phyloP scores from a whole-genome alignment of 2,113 vertebrate species.

The Baryphthengus martii region DNA sequence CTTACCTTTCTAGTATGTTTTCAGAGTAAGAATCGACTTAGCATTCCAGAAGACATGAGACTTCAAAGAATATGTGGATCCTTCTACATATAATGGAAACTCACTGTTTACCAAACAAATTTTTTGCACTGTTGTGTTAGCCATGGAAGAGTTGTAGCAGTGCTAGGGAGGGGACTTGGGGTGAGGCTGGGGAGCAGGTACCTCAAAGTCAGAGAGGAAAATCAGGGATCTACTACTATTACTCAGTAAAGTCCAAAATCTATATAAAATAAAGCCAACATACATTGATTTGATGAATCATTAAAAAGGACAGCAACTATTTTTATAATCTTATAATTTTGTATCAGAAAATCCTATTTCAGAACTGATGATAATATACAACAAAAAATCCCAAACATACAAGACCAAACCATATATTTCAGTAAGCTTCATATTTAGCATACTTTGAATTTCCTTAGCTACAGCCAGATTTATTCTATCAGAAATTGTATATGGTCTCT shows the following conservation, averaged over 20 bases:
- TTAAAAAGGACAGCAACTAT: neutral
- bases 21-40: neutral
- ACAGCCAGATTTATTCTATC: constrained; percentile 55
- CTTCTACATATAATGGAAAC: neutral
- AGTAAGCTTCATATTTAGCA: constrained; percentile 23
- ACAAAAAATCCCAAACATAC: neutral
- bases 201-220: neutral
- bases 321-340: neutral
- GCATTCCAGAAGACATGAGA: neutral
- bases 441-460: constrained; percentile 49
- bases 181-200: neutral
- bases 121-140: neutral
- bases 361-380: neutral
- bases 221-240: neutral
- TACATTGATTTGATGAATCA: neutral
- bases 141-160: neutral
- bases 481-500: constrained; percentile 61
- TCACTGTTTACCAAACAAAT: neutral
- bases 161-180: neutral
- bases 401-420: constrained; percentile 3
- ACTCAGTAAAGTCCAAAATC: neutral
- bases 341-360: neutral
- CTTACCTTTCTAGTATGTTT: neutral
- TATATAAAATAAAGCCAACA: neutral
- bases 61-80: neutral